Evolutionary conservation across 2,888 invertebrate genomes (phyloP), one percentile per base, ranked within the genome.

Genomic region (Campoletis raptor): DNA sequence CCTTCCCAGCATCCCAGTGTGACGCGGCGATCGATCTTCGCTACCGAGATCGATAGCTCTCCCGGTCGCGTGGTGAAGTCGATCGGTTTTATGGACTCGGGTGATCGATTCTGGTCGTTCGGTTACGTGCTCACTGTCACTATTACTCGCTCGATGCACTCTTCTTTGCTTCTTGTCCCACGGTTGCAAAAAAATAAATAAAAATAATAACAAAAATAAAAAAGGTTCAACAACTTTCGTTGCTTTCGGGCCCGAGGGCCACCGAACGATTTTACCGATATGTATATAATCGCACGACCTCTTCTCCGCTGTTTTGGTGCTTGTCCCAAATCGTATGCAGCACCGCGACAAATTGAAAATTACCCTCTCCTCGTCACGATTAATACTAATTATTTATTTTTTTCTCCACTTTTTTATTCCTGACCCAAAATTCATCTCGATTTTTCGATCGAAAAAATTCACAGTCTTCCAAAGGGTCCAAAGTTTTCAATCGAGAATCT

Each of bases 331-430:
- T 61, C 61, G 30, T 84, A 67, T 89, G 89, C 89, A 90, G 89
- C 87, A 90, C 93, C 93, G 92, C 91, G 92, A 92, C 93, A 92
- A 93, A 93, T 93, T 93, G 93, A 89, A 93, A 93, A 93, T 93
- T 93, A 92, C 92, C 90, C 82, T 87, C 84, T 66, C 74, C 81
- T 67, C 57, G 36, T 74, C 80, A 76, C 89, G 85, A 87, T 89
- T 88, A 88, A 87, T 85, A 86, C 87, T 89, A 88, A 89, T 89
- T 89, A 87, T 87, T 87, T 87, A 85, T 86, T 85, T 83, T 85
- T 73, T 76, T 36, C 61, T 52, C 18, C 48, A n/a, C 18, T 54
- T 36, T 61, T 37, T 66, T 67, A 37, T n/a, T 42, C 15, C 24
- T 42, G 24, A 40, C 24, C 24, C 70, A 15, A n/a, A 21, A 74